phyloP scores from a whole-genome alignment of 1,140 invertebrate species.

The Achroia grisella region DNA sequence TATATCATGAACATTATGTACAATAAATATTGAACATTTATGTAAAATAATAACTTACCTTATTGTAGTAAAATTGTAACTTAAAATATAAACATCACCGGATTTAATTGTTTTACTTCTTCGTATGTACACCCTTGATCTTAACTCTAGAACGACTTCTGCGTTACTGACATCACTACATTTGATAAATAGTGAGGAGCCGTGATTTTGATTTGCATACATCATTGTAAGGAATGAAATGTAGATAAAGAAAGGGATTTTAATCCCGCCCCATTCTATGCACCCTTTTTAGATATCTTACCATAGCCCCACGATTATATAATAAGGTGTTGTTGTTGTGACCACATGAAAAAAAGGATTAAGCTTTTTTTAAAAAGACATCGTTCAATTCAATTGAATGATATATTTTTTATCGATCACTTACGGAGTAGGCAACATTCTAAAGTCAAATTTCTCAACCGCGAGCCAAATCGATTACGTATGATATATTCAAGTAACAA shows the following conservation, averaged over 20 bases:
- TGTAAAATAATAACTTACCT: neutral
- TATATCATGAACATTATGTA: conserved; percentile 5
- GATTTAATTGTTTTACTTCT: neutral
- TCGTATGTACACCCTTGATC: neutral
- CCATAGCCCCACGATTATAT: neutral
- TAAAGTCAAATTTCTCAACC: too few species aligned
- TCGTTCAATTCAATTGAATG: too few species aligned
- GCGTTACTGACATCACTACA: conserved; percentile 39
- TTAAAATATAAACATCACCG: conserved; percentile 6
- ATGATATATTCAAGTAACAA: too few species aligned
- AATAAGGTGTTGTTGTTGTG: neutral
- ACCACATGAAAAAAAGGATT: too few species aligned
- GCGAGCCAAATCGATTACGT: too few species aligned
- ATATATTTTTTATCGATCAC: too few species aligned
- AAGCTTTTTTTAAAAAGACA: too few species aligned
- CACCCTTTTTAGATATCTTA: conserved; percentile 2
- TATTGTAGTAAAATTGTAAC: conserved; percentile 1
- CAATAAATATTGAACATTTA: too few species aligned
- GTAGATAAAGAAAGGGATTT: conserved; percentile 27
- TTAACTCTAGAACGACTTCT: conserved; percentile 31
- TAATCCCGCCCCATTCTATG: conserved; percentile 24
- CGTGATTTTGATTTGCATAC: conserved; percentile 34
- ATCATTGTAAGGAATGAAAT: conserved; percentile 31
- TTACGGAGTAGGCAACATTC: too few species aligned
- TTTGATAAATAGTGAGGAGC: conserved; percentile 30